phyloP scores from a whole-genome alignment of 2,797 vertebrate genomes.

The Spatula clypeata region DNA sequence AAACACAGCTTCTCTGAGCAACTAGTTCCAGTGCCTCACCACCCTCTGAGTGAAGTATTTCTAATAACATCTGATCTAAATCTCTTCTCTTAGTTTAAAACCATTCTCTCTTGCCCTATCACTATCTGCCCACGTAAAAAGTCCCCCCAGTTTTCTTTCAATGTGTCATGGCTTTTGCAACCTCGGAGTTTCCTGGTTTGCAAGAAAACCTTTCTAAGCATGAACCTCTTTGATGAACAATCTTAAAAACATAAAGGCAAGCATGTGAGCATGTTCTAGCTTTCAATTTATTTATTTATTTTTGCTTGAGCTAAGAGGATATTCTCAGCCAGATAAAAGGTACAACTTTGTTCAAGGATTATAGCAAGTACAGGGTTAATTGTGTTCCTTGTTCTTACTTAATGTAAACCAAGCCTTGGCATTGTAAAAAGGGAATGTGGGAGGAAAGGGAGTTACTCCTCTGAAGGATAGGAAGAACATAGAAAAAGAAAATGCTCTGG shows the following conservation, averaged over 20 bases:
- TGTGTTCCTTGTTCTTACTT: neutral
- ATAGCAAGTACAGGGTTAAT: constrained; percentile 11
- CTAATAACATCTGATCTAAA: no score
- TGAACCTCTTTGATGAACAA: neutral
- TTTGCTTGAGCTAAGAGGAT: neutral
- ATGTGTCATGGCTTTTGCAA: neutral
- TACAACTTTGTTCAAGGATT: neutral
- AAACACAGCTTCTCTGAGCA: no score
- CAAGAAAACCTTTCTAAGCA: neutral
- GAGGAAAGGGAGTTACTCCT: constrained; percentile 28
- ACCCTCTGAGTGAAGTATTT: no score
- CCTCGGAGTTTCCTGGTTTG: neutral
- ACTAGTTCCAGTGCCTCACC: no score
- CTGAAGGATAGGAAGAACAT: neutral
- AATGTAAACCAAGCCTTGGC: neutral
- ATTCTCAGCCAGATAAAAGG: neutral
- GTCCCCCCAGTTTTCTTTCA: neutral
- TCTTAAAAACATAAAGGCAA: neutral
- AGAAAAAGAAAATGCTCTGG: neutral
- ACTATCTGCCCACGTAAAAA: no score
- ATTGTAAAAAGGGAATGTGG: neutral
- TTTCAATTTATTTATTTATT: neutral
- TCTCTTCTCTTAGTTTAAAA: no score
- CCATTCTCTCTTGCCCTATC: no score
- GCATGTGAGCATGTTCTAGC: accelerated